A percentile compares a stretch with the other conserved stretches of the same genome.
These are phyloP conservation scores for Montipora foliosa DNA, from an alignment of 64 coral and sea anemone species.

Conservation along the genomic window DNA sequence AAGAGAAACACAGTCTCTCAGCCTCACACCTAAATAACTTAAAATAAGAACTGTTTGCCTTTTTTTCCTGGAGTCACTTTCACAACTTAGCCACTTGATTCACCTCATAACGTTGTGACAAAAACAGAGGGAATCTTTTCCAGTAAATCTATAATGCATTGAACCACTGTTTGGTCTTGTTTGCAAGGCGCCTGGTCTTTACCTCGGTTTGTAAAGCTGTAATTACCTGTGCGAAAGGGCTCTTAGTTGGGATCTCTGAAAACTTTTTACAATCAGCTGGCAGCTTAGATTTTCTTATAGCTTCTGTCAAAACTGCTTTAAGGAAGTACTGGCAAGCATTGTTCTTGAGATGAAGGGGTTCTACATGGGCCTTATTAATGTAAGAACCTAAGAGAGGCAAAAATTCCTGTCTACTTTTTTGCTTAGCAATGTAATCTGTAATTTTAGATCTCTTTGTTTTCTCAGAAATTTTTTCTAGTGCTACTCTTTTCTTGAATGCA, in stretches of 20 bases:
- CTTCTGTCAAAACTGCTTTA: conserved; percentile 31
- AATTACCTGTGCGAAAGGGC: neutral
- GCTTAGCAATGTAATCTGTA: conserved; percentile 50
- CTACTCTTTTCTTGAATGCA: conserved; percentile 56
- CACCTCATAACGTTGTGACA: conserved; percentile 62
- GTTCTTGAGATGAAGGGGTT: conserved; percentile 76
- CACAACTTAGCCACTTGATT: conserved; percentile 43
- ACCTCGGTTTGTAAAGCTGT: conserved; percentile 23
- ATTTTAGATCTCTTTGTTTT: conserved; percentile 57
- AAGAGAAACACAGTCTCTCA: conserved; percentile 66
- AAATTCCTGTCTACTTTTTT: conserved; percentile 82
- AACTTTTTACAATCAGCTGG: neutral
- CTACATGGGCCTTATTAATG: conserved; percentile 69
- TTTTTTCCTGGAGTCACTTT: conserved; percentile 37
- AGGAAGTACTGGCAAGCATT: conserved; percentile 42
- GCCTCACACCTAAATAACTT: conserved; percentile 51
- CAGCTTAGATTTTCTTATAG: neutral
- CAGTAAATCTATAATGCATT: conserved; percentile 55
- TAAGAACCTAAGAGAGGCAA: conserved; percentile 51
- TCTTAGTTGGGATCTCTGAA: conserved; percentile 30
- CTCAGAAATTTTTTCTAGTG: conserved; percentile 30
- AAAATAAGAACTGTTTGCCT: conserved; percentile 35
- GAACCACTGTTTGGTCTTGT: neutral
- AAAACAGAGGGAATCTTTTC: conserved; percentile 24
- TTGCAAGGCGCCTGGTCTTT: conserved; percentile 15